Evolutionary conservation across 2,888 invertebrate genomes (phyloP).

Genomic region (Ceraclea dissimilis): DNA sequence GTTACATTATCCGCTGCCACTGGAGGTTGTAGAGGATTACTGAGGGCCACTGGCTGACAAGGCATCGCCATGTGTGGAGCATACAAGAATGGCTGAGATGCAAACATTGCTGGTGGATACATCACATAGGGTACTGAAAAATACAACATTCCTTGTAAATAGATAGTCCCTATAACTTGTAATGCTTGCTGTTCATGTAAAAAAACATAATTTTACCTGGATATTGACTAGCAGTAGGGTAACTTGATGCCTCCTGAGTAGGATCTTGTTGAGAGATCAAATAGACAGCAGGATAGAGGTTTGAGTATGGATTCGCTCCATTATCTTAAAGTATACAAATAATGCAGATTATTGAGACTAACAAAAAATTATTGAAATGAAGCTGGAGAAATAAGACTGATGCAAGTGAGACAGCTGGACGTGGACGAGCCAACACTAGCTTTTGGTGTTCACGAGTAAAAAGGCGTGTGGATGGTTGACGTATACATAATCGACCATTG

Average conservation of each 20-base stretch:
- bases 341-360: too few species aligned
- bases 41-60: slow-evolving; percentile 29
- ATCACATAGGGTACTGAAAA: slow-evolving; percentile 56
- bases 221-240: slow-evolving; percentile 26
- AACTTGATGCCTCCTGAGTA: slow-evolving; percentile 29
- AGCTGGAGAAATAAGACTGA: too few species aligned
- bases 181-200: too few species aligned
- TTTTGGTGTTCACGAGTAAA: too few species aligned
- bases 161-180: too few species aligned
- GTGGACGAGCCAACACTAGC: too few species aligned
- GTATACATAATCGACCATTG: too few species aligned
- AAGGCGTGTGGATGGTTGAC: too few species aligned
- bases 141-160: too few species aligned
- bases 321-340: background rate
- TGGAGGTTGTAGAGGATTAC: slow-evolving; percentile 26
- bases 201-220: too few species aligned
- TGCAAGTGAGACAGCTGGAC: too few species aligned
- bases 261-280: slow-evolving; percentile 44
- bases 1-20: slow-evolving; percentile 15
- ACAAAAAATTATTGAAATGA: too few species aligned
- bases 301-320: slow-evolving; percentile 29
- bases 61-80: slow-evolving; percentile 41
- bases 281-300: slow-evolving; percentile 48
- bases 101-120: slow-evolving; percentile 43
- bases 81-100: slow-evolving; percentile 52